Evolutionary conservation across 2,113 vertebrate genomes (phyloP).

Genomic region (Pollachius pollachius): DNA sequence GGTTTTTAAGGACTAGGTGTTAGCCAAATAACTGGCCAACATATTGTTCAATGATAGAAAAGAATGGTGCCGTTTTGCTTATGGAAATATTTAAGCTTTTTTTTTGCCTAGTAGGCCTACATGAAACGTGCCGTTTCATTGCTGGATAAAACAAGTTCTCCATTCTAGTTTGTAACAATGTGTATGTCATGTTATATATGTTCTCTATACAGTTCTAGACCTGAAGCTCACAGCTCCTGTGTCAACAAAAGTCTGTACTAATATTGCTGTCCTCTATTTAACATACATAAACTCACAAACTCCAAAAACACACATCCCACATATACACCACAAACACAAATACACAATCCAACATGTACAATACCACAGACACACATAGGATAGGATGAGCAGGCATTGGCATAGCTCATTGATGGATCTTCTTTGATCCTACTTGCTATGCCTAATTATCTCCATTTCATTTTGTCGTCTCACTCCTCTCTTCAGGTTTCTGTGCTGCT

Average conservation of each 20-base stretch:
- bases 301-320: too few species aligned
- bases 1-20: conserved; percentile 19
- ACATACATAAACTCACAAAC: too few species aligned
- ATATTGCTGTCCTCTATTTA: too few species aligned
- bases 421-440: conserved; percentile 55
- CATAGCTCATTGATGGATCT: conserved; percentile 56
- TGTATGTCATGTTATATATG: too few species aligned
- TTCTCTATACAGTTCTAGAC: too few species aligned
- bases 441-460: conserved; percentile 60
- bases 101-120: too few species aligned
- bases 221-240: too few species aligned
- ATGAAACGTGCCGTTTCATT: too few species aligned
- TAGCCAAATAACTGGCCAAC: conserved; percentile 24
- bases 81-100: conserved; percentile 30
- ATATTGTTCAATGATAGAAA: conserved; percentile 15
- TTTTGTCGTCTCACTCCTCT: conserved; percentile 33
- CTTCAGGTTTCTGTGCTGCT: conserved; percentile 35
- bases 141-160: too few species aligned
- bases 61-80: conserved; percentile 6
- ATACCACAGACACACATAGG: conserved; percentile 22
- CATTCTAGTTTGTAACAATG: too few species aligned
- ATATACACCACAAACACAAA: not conserved
- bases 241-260: too few species aligned
- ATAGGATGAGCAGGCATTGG: conserved; percentile 52
- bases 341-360: not conserved